Base-by-base conservation (phyloP, 2,113 vertebrate species). In the Pituophis catenifer region DNA sequence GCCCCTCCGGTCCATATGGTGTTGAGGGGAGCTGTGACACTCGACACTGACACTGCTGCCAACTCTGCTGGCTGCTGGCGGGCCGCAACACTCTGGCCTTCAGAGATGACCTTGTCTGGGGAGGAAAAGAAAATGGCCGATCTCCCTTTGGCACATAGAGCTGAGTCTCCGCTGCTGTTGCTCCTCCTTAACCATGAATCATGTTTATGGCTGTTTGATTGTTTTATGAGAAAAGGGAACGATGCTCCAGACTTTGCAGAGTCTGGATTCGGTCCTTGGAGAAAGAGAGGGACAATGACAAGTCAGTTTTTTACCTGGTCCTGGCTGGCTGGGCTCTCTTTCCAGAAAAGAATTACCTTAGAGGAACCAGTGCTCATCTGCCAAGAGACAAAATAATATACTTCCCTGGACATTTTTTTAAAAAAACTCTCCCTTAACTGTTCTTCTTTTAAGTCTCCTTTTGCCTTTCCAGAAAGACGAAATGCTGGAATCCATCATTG, bases 261-360 rank as follows among this genome's bases (percentile, higher is more conserved):
- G 94, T 89, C 90, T 90, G 94, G 92, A 8, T 87, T 95, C 92
- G 86, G 87, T 86, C 91, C 89, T 93, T 85, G 44, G 86, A 87
- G 87, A 9, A 21, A 19, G 58, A 75, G 81, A 86, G 50, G 3
- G 55, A 85, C 92, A 92, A 92, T 38, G 90, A 93, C 81, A 75
- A 88, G 58, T 89, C 50, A 65, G 88, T 93, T 94, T 48, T 92
- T 24, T 23, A 19, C 10, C 75, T 21, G 33, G 75, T 11, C 29
- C 19, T 21, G 54, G 38, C 11, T 19, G 65, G 38, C 1, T 1
- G 0, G 8, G 9, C 65, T 33, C 1, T 23, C 11, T 26, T 38
- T 59, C 26, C 54, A 52, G 44, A 58, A 19, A 59, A 6, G 54
- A 59, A 26, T 89, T 50, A 58, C 24, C 24, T 38, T 81, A 33